phyloP scores from a whole-genome alignment of 1,140 invertebrate species.

The Drosophila pallidifrons region DNA sequence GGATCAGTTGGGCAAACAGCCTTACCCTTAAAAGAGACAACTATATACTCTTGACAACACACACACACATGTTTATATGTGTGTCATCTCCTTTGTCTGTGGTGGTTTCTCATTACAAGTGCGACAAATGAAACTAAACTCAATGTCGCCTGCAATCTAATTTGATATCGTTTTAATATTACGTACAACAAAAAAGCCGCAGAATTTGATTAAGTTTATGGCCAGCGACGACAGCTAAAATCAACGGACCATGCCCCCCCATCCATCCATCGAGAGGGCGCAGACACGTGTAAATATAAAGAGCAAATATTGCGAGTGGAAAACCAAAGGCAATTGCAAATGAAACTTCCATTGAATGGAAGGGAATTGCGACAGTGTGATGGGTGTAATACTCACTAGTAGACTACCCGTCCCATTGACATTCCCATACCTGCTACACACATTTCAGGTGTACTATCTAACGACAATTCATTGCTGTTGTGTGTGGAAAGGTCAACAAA shows the following conservation, averaged over 20 bases:
- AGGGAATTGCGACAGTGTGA: conserved; percentile 39
- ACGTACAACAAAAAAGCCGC: conserved; percentile 34
- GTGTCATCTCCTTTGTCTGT: conserved; percentile 9
- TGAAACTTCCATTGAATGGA: neutral
- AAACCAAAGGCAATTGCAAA: conserved; percentile 45
- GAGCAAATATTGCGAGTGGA: conserved; percentile 50
- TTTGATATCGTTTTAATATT: conserved; percentile 54
- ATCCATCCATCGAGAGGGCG: neutral
- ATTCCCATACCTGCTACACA: neutral
- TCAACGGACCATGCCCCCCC: neutral
- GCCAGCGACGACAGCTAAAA: neutral
- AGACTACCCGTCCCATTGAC: too few species aligned
- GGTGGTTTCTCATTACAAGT: conserved; percentile 49
- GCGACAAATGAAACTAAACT: conserved; percentile 36
- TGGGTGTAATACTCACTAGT: neutral
- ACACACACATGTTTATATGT: neutral
- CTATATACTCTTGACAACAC: neutral
- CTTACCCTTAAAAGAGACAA: conserved; percentile 6
- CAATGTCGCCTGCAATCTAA: conserved; percentile 69
- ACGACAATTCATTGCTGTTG: neutral
- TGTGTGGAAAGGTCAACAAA: conserved; percentile 66
- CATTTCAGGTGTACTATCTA: conserved; percentile 19
- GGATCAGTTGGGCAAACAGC: conserved; percentile 13
- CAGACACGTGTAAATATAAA: conserved; percentile 72
- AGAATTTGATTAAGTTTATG: conserved; percentile 62